Conservation (phyloP, 2,888 invertebrate genomes). For the Cephus nigrinus region DNA sequence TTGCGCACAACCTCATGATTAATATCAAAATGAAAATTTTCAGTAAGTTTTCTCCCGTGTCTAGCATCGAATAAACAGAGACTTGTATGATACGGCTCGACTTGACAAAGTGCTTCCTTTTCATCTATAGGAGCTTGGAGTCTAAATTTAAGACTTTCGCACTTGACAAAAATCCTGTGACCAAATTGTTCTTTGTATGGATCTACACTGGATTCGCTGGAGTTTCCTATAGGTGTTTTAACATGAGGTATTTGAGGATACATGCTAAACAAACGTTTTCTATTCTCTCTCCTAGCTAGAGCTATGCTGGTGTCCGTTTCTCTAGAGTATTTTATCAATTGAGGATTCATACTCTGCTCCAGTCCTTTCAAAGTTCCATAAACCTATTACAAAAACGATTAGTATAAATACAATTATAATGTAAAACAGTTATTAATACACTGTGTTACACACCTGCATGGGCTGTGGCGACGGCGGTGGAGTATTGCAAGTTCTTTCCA, state of each 20-base stretch:
- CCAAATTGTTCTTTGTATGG: conserved; percentile 91
- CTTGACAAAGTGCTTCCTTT: conserved; percentile 80
- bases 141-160: conserved; percentile 85
- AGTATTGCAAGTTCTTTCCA: conserved; percentile 71
- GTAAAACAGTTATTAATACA: not conserved
- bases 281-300: conserved; percentile 81
- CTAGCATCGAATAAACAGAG: conserved; percentile 91
- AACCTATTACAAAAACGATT: conserved; percentile 49
- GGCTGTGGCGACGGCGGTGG: conserved; percentile 74
- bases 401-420: not conserved
- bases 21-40: conserved; percentile 92
- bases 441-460: conserved; percentile 56
- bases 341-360: conserved; percentile 93
- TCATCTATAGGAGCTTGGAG: conserved; percentile 85
- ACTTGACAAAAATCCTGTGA: conserved; percentile 83
- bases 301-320: conserved; percentile 92
- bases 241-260: conserved; percentile 72
- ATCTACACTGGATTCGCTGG: conserved; percentile 73
- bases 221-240: conserved; percentile 42
- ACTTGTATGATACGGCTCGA: conserved; percentile 94
- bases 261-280: conserved; percentile 82
- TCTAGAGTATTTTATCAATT: conserved; percentile 87
- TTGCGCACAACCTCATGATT: conserved; percentile 79
- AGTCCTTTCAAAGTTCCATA: conserved; percentile 89
- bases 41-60: conserved; percentile 87